Conservation (phyloP, 30 jellyfish, hydroid and myxozoan genomes). For the Hydractinia symbiolongicarpus region DNA sequence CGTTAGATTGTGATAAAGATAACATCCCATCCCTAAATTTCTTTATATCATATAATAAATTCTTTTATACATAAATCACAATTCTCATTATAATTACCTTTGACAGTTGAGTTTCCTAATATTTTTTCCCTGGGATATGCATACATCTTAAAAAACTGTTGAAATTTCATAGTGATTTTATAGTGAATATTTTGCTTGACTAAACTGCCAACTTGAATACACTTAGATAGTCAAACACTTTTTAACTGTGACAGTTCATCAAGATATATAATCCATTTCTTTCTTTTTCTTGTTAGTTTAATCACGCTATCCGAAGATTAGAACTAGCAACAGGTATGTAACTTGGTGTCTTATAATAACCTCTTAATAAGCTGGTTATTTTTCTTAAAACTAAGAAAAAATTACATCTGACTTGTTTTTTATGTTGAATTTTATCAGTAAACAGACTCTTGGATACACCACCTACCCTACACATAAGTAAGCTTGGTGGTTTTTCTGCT, state of each 20-base stretch:
- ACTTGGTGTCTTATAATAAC: background rate
- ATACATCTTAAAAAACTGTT: too few species aligned
- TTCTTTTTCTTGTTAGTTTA: conserved; percentile 18
- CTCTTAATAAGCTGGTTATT: background rate
- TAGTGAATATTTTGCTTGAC: too few species aligned
- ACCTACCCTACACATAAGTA: too few species aligned
- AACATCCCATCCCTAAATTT: background rate
- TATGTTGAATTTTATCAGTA: too few species aligned
- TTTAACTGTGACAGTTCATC: background rate
- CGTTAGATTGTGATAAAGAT: background rate
- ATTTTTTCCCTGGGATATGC: too few species aligned
- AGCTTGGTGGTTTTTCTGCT: too few species aligned
- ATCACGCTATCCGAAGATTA: conserved; percentile 43
- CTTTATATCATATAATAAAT: background rate
- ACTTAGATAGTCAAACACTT: background rate
- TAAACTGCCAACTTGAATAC: background rate
- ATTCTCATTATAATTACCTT: background rate
- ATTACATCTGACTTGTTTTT: too few species aligned
- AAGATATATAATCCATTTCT: background rate
- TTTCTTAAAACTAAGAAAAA: too few species aligned
- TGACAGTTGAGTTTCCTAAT: background rate
- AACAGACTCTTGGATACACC: too few species aligned
- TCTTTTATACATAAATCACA: background rate
- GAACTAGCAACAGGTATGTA: conserved; percentile 31
- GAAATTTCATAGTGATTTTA: too few species aligned